A percentile compares a stretch with the other conserved stretches of the same genome.
Conservation (phyloP, 2,797 vertebrate genomes). For the Ceyx erithaca region DNA sequence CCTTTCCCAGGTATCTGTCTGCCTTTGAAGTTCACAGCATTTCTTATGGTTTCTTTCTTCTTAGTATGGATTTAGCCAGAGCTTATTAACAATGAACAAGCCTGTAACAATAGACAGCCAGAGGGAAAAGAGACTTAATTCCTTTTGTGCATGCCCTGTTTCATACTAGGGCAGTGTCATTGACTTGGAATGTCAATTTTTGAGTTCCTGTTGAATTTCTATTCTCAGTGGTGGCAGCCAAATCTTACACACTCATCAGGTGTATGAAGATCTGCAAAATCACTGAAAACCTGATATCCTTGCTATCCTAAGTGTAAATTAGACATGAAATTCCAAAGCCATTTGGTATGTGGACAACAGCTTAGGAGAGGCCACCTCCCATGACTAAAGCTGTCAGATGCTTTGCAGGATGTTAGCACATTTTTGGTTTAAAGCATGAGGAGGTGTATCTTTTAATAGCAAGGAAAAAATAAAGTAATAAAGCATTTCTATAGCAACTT, state of each 20-base stretch:
- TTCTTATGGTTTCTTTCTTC: background rate
- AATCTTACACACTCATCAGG: background rate
- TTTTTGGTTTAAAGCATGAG: background rate
- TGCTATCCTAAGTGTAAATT: background rate
- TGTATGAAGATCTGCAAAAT: background rate
- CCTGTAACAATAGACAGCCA: conserved; percentile 30
- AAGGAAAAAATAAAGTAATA: accelerated
- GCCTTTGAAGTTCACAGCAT: conserved; percentile 49
- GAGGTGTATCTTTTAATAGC: conserved; percentile 17
- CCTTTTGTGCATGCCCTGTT: conserved; percentile 9
- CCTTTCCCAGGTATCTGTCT: conserved; percentile 6
- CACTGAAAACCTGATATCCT: background rate
- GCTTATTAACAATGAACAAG: conserved; percentile 21
- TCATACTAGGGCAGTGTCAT: background rate
- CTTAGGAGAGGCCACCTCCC: background rate
- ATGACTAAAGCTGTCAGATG: background rate
- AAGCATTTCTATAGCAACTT: conserved; percentile 11
- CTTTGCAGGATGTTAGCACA: background rate
- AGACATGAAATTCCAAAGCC: background rate
- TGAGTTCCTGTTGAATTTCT: background rate
- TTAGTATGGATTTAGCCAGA: conserved; percentile 2
- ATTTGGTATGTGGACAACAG: background rate
- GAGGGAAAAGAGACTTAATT: background rate
- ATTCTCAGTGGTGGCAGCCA: background rate
- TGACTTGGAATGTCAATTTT: background rate